Percentiles rank a stretch among this genome's conserved stretches.
Evolutionary conservation across 2,888 invertebrate genomes (phyloP).

Genomic region (Ophion ellenae): DNA sequence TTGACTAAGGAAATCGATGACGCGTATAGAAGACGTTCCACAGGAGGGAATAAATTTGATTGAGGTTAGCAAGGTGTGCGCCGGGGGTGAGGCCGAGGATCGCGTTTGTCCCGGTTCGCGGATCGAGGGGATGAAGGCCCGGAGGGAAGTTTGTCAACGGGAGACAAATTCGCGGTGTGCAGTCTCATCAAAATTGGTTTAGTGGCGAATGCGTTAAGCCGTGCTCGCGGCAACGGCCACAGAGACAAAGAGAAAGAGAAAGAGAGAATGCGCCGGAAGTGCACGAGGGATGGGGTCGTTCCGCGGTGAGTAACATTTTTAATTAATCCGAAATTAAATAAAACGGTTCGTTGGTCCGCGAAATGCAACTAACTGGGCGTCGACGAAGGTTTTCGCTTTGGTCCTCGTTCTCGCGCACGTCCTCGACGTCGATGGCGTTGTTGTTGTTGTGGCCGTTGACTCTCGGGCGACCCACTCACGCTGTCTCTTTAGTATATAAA

Average conservation of each 20-base stretch:
- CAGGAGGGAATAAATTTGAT: constrained; percentile 49
- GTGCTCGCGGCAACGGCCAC: background rate
- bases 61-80: constrained; percentile 28
- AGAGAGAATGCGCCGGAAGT: background rate
- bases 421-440: background rate
- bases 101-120: background rate
- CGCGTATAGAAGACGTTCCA: background rate
- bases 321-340: constrained; percentile 74
- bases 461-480: background rate
- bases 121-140: background rate
- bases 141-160: constrained; percentile 19
- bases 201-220: constrained; percentile 60
- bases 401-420: constrained; percentile 25
- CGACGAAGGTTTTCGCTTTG: constrained; percentile 33
- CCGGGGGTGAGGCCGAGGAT: constrained; percentile 7
- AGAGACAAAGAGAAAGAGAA: constrained; percentile 15
- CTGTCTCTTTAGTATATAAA: background rate
- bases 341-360: constrained; percentile 70
- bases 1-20: background rate
- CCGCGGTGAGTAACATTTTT: constrained; percentile 70
- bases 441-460: constrained; percentile 8
- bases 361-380: constrained; percentile 68
- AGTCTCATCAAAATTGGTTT: constrained; percentile 61
- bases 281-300: constrained; percentile 48
- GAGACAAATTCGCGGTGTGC: constrained; percentile 49